phyloP scores from a whole-genome alignment of 1,140 invertebrate genomes.

The Bradynema listronoti region DNA sequence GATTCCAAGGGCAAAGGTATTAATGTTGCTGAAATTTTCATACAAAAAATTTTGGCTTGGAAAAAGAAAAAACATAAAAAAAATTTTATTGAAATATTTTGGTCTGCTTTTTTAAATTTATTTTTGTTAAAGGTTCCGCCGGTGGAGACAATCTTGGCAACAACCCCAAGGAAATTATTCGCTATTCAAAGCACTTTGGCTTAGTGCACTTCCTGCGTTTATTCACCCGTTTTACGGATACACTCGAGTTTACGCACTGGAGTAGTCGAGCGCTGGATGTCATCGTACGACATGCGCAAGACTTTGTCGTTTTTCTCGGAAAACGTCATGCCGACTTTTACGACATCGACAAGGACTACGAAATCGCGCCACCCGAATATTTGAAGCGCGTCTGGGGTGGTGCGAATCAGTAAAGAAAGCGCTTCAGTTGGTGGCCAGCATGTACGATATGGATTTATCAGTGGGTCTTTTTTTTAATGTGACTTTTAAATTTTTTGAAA shows the following conservation, averaged over 20 bases:
- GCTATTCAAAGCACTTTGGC: constrained; percentile 31
- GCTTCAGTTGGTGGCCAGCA: no score
- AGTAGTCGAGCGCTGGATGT: constrained; percentile 26
- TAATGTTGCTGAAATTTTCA: not conserved
- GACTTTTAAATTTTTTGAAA: no score
- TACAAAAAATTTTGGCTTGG: constrained; percentile 1
- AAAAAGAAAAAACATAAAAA: constrained; percentile 14
- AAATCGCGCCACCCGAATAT: constrained; percentile 26
- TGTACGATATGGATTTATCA: no score
- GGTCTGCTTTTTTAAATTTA: not conserved
- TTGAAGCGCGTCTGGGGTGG: constrained; percentile 28
- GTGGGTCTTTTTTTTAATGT: no score
- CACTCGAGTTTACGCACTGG: constrained; percentile 28
- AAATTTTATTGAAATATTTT: no score
- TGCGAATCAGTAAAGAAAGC: not conserved
- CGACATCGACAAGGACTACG: constrained; percentile 27
- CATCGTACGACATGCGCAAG: constrained; percentile 31
- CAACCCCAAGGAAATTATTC: constrained; percentile 12
- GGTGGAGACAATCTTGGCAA: not conserved
- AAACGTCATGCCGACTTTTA: constrained; percentile 26
- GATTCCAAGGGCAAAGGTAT: not conserved
- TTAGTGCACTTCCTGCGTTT: constrained; percentile 25
- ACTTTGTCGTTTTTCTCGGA: constrained; percentile 28
- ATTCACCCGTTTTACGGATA: constrained; percentile 31
- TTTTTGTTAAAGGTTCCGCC: not conserved